A percentile compares a stretch with the other conserved stretches of the same genome.
These are phyloP conservation scores for Colletes latitarsis DNA, from an alignment of 1,140 invertebrate species.

Conservation along the genomic window DNA sequence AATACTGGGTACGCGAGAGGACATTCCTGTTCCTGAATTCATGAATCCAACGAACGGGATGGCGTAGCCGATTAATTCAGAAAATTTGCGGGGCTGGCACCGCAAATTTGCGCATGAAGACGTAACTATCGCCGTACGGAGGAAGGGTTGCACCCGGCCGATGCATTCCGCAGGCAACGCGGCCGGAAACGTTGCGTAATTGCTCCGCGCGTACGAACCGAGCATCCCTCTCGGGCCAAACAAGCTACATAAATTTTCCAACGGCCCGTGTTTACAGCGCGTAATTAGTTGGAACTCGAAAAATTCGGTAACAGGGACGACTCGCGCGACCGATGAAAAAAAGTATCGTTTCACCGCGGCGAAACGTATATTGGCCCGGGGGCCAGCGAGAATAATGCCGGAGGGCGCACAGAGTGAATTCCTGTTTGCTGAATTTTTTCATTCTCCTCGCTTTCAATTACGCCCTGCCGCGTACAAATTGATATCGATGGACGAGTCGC, in stretches of 20 bases:
- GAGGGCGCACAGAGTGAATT: slow-evolving; percentile 28
- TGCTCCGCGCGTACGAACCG: slow-evolving; percentile 51
- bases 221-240: slow-evolving; percentile 26
- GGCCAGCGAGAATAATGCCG: slow-evolving; percentile 43
- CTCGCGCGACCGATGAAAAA: slow-evolving; percentile 59
- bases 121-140: slow-evolving; percentile 44
- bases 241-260: slow-evolving; percentile 64
- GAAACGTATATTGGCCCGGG: slow-evolving; percentile 51
- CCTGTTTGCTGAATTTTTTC: neutral
- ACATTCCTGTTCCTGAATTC: slow-evolving; percentile 1
- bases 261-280: slow-evolving; percentile 59
- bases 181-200: slow-evolving; percentile 69
- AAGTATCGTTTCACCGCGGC: slow-evolving; percentile 43
- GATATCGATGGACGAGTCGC: slow-evolving; percentile 15
- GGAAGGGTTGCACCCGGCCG: neutral
- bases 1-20: neutral
- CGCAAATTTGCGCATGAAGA: slow-evolving; percentile 53
- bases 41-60: neutral
- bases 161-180: slow-evolving; percentile 41
- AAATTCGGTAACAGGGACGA: slow-evolving; percentile 50
- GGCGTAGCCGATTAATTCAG: slow-evolving; percentile 13
- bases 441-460: neutral
- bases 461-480: slow-evolving; percentile 21
- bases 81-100: slow-evolving; percentile 26
- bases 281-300: slow-evolving; percentile 72